Evolutionary conservation across 2,113 vertebrate genomes (phyloP).

Genomic region (Campylomormyrus numenius): DNA sequence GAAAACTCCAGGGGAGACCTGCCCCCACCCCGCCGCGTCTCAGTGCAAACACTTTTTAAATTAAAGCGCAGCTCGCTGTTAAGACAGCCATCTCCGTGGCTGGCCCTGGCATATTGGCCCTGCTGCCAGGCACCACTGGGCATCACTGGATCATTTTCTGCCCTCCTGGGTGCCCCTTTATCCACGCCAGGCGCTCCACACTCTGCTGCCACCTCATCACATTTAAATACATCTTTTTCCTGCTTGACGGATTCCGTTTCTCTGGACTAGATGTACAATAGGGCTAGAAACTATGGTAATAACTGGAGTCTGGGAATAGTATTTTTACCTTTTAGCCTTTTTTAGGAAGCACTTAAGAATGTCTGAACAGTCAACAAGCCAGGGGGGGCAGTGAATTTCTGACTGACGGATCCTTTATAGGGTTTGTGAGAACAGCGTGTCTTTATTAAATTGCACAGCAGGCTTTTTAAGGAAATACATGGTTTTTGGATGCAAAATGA

Average conservation of each 20-base stretch:
- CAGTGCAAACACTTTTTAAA: neutral
- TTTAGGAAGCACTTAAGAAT: neutral
- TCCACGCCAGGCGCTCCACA: neutral
- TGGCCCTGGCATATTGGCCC: neutral
- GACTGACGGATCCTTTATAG: slow-evolving; percentile 2
- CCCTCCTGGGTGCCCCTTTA: neutral
- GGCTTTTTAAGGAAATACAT: neutral
- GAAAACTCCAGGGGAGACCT: neutral
- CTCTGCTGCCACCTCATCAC: slow-evolving; percentile 10
- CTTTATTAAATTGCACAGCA: neutral
- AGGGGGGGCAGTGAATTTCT: neutral
- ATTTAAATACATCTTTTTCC: slow-evolving; percentile 21
- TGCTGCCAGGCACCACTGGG: neutral
- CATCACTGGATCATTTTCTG: slow-evolving; percentile 4
- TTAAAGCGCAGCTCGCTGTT: slow-evolving; percentile 18
- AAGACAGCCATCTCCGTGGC: slow-evolving; percentile 17
- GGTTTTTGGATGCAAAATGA: neutral
- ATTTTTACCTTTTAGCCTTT: neutral
- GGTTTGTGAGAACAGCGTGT: slow-evolving; percentile 3
- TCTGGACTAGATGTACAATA: neutral
- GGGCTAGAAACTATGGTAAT: slow-evolving; percentile 5
- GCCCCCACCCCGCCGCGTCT: neutral
- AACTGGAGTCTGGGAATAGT: neutral
- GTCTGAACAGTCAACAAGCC: neutral
- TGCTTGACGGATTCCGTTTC: neutral